Percentiles rank a stretch among this genome's conserved stretches.
phyloP scores from a whole-genome alignment of 2,113 vertebrate species.

The Macrotis lagotis region DNA sequence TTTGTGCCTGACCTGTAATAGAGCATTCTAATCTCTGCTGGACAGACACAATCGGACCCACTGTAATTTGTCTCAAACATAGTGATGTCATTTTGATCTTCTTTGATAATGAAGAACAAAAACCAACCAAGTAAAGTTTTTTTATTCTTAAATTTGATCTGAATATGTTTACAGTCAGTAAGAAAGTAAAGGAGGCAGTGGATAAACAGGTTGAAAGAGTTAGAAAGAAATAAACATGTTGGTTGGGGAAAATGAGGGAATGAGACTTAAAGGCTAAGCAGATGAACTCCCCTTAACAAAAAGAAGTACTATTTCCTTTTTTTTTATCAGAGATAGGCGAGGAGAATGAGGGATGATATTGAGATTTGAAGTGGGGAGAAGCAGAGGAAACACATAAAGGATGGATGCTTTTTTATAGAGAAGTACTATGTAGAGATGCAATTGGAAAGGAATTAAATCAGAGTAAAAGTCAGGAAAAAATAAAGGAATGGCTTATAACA shows the following conservation, averaged over 20 bases:
- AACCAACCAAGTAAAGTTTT: background rate
- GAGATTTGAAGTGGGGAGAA: background rate
- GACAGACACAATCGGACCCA: too few species aligned
- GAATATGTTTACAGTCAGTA: background rate
- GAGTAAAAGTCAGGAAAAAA: background rate
- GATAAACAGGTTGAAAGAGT: background rate
- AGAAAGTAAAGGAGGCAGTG: background rate
- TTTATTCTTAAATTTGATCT: background rate
- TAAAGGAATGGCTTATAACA: background rate
- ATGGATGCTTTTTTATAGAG: background rate
- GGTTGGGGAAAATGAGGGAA: background rate
- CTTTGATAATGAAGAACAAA: too few species aligned
- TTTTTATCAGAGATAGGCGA: background rate
- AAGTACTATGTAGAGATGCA: background rate
- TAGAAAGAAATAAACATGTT: background rate
- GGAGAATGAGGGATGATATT: background rate
- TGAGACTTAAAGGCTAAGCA: background rate
- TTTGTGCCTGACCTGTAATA: too few species aligned
- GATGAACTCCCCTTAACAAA: background rate
- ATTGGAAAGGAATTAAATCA: background rate
- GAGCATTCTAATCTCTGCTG: too few species aligned
- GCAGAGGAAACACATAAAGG: background rate
- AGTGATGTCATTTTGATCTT: too few species aligned
- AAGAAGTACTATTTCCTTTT: background rate
- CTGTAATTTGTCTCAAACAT: too few species aligned